phyloP scores from a whole-genome alignment of 2,888 invertebrate genomes.

The Aspidiotus destructor region DNA sequence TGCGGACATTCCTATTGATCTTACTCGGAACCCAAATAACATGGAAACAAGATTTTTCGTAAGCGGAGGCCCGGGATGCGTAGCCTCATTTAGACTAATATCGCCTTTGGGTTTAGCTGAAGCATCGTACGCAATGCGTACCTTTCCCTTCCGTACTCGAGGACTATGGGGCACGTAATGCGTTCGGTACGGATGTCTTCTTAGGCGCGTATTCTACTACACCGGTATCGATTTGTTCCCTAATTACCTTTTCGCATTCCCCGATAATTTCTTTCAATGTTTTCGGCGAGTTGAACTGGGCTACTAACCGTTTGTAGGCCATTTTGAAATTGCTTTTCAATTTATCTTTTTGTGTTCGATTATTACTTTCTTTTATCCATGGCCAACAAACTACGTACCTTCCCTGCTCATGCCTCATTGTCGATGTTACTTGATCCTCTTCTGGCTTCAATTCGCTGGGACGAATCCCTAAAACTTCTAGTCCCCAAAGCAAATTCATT shows the following conservation, averaged over 20 bases:
- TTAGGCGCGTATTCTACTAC: not conserved
- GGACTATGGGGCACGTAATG: not conserved
- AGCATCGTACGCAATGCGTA: not conserved
- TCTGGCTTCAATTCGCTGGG: too few relatives aligned
- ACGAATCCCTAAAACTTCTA: too few relatives aligned
- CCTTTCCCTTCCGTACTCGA: not conserved
- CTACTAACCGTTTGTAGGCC: too few relatives aligned
- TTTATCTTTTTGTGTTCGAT: too few relatives aligned
- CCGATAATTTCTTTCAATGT: too few relatives aligned
- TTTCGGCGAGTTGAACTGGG: too few relatives aligned
- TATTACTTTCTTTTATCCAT: too few relatives aligned
- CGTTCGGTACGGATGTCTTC: fast-evolving
- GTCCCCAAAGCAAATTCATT: too few relatives aligned
- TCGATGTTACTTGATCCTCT: too few relatives aligned
- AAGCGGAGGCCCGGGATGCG: not conserved
- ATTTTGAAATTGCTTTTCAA: too few relatives aligned
- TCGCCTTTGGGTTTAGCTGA: not conserved
- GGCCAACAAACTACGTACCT: too few relatives aligned
- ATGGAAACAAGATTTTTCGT: not conserved
- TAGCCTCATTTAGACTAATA: not conserved
- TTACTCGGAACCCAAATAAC: not conserved
- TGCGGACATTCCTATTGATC: not conserved
- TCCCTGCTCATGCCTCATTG: too few relatives aligned
- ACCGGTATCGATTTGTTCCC: not conserved
- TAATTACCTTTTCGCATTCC: not conserved